Conservation (phyloP, 1,140 invertebrate species). For the Drosophila cardini region DNA sequence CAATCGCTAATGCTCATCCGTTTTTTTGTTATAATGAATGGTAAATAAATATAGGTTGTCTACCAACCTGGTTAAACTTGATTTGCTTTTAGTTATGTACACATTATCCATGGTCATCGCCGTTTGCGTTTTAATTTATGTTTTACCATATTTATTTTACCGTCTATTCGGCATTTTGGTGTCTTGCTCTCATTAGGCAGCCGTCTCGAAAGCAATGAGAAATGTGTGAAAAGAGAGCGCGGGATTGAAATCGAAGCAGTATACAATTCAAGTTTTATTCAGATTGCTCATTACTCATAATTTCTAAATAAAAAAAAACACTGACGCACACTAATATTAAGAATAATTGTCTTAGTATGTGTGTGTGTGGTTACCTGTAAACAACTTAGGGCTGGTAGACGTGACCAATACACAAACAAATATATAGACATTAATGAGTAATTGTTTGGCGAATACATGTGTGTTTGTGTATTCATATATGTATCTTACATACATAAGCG, state of each 20-base stretch:
- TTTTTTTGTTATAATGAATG: conserved; percentile 40
- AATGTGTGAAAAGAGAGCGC: conserved; percentile 25
- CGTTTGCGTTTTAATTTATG: conserved; percentile 47
- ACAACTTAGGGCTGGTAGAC: conserved; percentile 28
- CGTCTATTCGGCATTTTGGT: conserved; percentile 10
- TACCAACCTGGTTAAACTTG: conserved; percentile 42
- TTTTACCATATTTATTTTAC: conserved; percentile 53
- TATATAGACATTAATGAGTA: conserved; percentile 12
- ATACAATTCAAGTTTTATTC: conserved; percentile 58
- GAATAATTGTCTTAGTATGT: conserved; percentile 23
- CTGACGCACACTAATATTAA: conserved; percentile 18
- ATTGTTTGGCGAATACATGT: conserved; percentile 17
- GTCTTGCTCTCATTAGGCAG: conserved; percentile 20
- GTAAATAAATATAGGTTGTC: conserved; percentile 56
- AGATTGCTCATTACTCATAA: conserved; percentile 74
- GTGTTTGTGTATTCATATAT: conserved; percentile 2
- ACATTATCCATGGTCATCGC: conserved; percentile 23
- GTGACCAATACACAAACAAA: conserved; percentile 32
- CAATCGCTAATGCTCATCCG: conserved; percentile 25
- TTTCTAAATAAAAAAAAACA: conserved; percentile 39
- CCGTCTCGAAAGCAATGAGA: conserved; percentile 22
- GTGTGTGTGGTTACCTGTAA: conserved; percentile 9
- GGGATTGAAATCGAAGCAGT: conserved; percentile 5
- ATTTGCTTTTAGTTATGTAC: conserved; percentile 29
- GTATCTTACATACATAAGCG: not conserved